Evolutionary conservation across 2,888 invertebrate genomes (phyloP), one percentile per base, ranked within the genome.

Genomic region (Chaetogeoica ovagalla): DNA sequence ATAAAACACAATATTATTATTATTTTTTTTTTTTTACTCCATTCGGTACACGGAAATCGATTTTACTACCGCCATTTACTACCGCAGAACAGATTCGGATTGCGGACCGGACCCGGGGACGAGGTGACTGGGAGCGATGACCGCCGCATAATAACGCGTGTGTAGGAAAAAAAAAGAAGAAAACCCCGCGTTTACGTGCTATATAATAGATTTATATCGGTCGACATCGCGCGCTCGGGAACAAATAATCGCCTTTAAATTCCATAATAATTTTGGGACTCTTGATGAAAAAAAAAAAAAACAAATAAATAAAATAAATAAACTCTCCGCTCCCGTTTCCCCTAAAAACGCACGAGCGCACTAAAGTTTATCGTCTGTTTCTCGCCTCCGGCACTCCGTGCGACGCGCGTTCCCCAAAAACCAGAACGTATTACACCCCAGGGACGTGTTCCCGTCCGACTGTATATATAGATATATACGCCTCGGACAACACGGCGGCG

Each of bases 351-450:
- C 59, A 30, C 30, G 30, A 30, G 39, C 59, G 60, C 57, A 48
- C 39, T 71, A 63, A 63, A 71, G 79, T 79, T 79, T 79, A 79
- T 79, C 79, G 70, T 79, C 79, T 79, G 52, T 71, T 79, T 79
- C 79, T 70, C 79, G 79, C 79, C 62, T 71, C 63, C 57, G 43
- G 79, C 71, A 17, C 70, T 77, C 37, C n/a, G n/a, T 43, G 21
- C 23, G 4, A 30, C 30, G 21, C 39, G 74, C n/a, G n/a, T n/a
- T 57, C 39, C 39, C 43, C 66, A 57, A 63, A 30, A 66, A 65
- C 79, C 79, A 71, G 79, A 79, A 71, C 71, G 79, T 79, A 79
- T 79, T 71, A 62, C 79, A 79, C 79, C 71, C 79, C 39, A 15
- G 79, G 79, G 79, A 79, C 23, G 68, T 77, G 77, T 77, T 52